phyloP scores from a whole-genome alignment of 2,797 vertebrate species.

The Xenopus petersii region DNA sequence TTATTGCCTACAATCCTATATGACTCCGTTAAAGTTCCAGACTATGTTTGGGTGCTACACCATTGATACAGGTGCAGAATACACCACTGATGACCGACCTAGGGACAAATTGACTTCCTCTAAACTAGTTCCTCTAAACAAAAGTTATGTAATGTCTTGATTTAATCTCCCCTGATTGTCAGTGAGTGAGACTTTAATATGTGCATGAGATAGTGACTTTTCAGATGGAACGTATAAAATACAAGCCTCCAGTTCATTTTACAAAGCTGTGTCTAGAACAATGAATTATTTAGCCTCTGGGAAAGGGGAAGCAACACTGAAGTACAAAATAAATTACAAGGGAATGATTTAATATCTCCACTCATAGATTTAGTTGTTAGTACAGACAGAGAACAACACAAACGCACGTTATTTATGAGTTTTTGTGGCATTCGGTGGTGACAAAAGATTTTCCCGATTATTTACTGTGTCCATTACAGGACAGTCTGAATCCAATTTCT shows the following conservation, averaged over 20 bases:
- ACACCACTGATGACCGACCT: no score
- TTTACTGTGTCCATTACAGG: not conserved
- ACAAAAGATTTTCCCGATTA: not conserved
- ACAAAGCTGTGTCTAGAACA: not conserved
- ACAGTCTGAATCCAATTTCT: not conserved
- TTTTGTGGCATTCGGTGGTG: not conserved
- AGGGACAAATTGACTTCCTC: no score
- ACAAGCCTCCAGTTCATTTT: not conserved
- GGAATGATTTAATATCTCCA: not conserved
- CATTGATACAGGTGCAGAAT: no score
- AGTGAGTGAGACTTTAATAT: no score
- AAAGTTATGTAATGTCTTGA: no score
- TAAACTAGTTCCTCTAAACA: no score
- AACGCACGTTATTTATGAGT: not conserved
- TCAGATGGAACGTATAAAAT: no score
- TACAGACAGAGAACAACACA: not conserved
- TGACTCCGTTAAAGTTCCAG: no score
- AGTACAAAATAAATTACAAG: not conserved
- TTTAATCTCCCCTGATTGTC: no score
- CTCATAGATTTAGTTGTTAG: not conserved
- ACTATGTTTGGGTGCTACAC: no score
- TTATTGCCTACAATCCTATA: no score
- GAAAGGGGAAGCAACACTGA: not conserved
- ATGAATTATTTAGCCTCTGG: not conserved
- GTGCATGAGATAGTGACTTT: no score